These are phyloP conservation scores for Lasiommata megera DNA, from an alignment of 2,888 invertebrate genomes.

Conservation along the genomic window DNA sequence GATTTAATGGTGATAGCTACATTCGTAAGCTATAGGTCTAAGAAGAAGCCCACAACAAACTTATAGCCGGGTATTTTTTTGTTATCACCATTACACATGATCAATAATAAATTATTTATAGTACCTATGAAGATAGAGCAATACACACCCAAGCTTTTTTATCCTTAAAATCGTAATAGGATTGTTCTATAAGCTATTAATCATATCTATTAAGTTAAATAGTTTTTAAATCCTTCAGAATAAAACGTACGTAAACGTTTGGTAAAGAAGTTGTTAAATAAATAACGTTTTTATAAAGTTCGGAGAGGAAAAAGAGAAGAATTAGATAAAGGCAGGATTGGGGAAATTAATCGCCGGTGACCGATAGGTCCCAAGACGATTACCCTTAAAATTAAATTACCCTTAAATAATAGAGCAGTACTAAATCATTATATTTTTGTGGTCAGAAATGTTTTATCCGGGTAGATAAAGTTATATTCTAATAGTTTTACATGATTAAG, in stretches of 20 bases:
- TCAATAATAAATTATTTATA: too few relatives aligned
- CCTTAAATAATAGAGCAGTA: slow-evolving; percentile 14
- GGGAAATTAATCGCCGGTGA: slow-evolving; percentile 27
- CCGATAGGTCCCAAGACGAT: slow-evolving; percentile 21
- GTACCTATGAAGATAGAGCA: too few relatives aligned
- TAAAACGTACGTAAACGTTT: not conserved
- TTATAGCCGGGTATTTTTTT: too few relatives aligned
- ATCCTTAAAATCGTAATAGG: too few relatives aligned
- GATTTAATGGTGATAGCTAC: too few relatives aligned
- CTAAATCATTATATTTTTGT: slow-evolving; percentile 12
- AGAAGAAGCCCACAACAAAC: too few relatives aligned
- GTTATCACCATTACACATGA: too few relatives aligned
- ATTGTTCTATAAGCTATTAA: too few relatives aligned
- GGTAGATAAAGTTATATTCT: not conserved
- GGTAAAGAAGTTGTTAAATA: slow-evolving; percentile 2
- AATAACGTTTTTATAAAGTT: not conserved
- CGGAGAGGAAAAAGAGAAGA: slow-evolving; percentile 16
- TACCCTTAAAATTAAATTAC: slow-evolving; percentile 19
- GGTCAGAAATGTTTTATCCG: not conserved
- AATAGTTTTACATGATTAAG: too few relatives aligned
- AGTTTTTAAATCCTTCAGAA: too few relatives aligned
- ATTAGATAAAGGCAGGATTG: slow-evolving; percentile 23
- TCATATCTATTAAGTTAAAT: not conserved
- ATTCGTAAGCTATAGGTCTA: too few relatives aligned
- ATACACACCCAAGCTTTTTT: too few relatives aligned